Conservation (phyloP, 2,113 vertebrate genomes). For the Aix galericulata region DNA sequence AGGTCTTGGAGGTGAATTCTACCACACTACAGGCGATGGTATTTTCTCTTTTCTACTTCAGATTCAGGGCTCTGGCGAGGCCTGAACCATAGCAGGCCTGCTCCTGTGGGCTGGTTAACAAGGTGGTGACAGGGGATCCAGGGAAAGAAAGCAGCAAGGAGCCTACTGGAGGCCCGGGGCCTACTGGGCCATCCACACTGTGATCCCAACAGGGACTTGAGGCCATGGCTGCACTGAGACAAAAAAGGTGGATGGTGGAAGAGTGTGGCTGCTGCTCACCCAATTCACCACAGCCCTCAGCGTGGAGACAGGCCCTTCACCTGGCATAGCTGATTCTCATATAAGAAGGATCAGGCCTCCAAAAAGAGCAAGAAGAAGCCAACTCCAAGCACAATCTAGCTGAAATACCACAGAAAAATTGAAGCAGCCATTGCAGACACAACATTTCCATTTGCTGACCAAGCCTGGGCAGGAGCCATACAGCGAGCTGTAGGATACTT, state of each 20-base stretch:
- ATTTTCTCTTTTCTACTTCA: not conserved
- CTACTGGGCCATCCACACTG: not conserved
- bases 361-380: not conserved
- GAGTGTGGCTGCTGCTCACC: not conserved
- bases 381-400: not conserved
- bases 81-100: not conserved
- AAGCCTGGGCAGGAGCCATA: not conserved
- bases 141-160: not conserved
- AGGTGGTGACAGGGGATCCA: rapidly evolving
- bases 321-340: not conserved
- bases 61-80: not conserved
- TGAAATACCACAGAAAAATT: not conserved
- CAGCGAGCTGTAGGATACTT: not conserved
- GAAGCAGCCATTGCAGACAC: not conserved
- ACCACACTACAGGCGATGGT: rapidly evolving
- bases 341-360: not conserved
- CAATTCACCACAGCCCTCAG: rapidly evolving
- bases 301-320: not conserved
- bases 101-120: not conserved
- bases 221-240: rapidly evolving
- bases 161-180: not conserved
- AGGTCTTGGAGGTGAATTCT: not conserved
- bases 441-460: not conserved
- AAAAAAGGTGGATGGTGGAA: rapidly evolving
- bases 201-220: not conserved